These are phyloP conservation scores for Eurypyga helias DNA, from an alignment of 2,113 vertebrate species.

Conservation along the genomic window DNA sequence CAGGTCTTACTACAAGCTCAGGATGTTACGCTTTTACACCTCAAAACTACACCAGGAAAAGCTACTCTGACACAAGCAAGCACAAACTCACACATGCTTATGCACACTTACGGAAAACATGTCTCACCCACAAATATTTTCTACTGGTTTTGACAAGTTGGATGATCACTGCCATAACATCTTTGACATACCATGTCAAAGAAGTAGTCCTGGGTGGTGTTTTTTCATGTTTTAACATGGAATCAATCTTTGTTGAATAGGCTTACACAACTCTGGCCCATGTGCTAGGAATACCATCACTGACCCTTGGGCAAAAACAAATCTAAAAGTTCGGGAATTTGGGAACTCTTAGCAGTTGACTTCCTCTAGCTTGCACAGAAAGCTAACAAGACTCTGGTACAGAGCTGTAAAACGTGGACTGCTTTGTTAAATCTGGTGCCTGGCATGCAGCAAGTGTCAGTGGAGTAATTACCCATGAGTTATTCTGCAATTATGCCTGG, in stretches of 20 bases:
- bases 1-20: not conserved
- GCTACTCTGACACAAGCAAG: not conserved
- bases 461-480: not conserved
- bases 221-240: not conserved
- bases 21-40: not conserved
- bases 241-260: not conserved
- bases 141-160: not conserved
- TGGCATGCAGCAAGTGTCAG: accelerated
- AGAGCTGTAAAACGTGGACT: not conserved
- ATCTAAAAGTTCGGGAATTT: not conserved
- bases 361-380: not conserved
- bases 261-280: not conserved
- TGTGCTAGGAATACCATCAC: not conserved
- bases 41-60: not conserved
- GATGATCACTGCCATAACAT: not conserved
- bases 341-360: not conserved
- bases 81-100: not conserved
- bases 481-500: not conserved
- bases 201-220: not conserved
- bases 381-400: not conserved
- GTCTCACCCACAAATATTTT: not conserved
- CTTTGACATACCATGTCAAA: not conserved
- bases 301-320: not conserved
- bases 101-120: not conserved
- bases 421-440: not conserved